A percentile compares a stretch with the other conserved stretches of the same genome.
Conservation (phyloP, 2,888 invertebrate genomes). For the Agriotes lineatus region DNA sequence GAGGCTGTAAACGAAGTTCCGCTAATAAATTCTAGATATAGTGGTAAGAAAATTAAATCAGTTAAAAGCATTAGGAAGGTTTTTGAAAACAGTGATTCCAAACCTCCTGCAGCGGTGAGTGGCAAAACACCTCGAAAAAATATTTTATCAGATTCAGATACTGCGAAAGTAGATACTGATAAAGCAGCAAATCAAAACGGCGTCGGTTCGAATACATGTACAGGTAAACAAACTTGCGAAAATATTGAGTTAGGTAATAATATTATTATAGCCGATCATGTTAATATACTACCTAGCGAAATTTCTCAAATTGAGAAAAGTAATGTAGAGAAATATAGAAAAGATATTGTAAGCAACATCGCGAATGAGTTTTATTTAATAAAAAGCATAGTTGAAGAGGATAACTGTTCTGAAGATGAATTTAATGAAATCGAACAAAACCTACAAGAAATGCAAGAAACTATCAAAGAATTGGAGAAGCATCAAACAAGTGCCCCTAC, state of each 20-base stretch:
- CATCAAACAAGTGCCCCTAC: not conserved
- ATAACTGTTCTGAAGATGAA: conserved; percentile 3
- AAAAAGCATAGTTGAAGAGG: not conserved
- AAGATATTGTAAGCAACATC: not conserved
- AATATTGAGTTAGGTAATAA: not conserved
- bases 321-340: not conserved
- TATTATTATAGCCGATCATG: not conserved
- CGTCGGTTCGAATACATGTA: not conserved
- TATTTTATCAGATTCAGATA: not conserved
- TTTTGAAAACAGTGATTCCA: not conserved
- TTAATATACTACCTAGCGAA: not conserved
- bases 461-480: conserved; percentile 12
- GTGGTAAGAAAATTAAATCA: not conserved
- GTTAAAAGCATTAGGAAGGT: conserved; percentile 10
- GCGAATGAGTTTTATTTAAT: not conserved
- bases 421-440: conserved; percentile 32
- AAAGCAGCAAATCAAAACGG: not conserved
- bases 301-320: not conserved
- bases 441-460: conserved; percentile 14
- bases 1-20: not conserved
- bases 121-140: not conserved
- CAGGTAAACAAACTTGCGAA: no score
- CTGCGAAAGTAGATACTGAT: not conserved
- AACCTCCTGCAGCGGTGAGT: not conserved
- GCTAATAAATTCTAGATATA: not conserved